These are phyloP conservation scores for Fringilla coelebs DNA, from an alignment of 2,797 vertebrate species.

Conservation along the genomic window DNA sequence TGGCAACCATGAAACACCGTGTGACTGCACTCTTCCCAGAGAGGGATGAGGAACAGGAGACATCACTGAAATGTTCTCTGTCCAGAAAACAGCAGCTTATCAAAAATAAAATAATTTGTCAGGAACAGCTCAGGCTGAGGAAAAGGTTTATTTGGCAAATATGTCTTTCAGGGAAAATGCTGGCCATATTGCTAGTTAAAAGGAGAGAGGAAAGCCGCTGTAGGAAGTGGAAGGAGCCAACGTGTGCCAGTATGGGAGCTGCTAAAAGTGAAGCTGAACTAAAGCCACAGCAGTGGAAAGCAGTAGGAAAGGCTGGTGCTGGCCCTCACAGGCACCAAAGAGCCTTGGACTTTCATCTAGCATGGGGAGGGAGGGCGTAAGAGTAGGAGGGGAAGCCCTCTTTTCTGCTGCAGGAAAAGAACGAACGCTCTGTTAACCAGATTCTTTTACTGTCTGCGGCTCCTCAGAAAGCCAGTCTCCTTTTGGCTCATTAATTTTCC, in stretches of 20 bases:
- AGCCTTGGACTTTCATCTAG: background rate
- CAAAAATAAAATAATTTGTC: background rate
- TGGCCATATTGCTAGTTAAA: background rate
- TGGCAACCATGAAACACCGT: background rate
- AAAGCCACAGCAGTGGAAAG: background rate
- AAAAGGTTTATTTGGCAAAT: background rate
- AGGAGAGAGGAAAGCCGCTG: background rate
- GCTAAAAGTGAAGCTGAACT: background rate
- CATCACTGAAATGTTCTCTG: background rate
- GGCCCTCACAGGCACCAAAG: background rate
- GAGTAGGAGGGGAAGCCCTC: background rate
- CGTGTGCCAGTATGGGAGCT: fast-evolving
- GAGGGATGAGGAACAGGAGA: background rate
- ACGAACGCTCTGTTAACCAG: background rate
- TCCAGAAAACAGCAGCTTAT: background rate
- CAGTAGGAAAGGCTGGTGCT: background rate
- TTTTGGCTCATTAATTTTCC: background rate
- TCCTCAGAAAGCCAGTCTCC: background rate
- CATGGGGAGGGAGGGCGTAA: background rate
- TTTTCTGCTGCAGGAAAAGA: background rate
- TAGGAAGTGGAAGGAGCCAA: background rate
- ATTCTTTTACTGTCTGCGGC: background rate
- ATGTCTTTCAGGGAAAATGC: background rate
- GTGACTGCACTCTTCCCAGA: background rate
- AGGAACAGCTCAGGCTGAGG: background rate